Base-by-base conservation (phyloP, 1,140 invertebrate genomes). In the Batillaria attramentaria region DNA sequence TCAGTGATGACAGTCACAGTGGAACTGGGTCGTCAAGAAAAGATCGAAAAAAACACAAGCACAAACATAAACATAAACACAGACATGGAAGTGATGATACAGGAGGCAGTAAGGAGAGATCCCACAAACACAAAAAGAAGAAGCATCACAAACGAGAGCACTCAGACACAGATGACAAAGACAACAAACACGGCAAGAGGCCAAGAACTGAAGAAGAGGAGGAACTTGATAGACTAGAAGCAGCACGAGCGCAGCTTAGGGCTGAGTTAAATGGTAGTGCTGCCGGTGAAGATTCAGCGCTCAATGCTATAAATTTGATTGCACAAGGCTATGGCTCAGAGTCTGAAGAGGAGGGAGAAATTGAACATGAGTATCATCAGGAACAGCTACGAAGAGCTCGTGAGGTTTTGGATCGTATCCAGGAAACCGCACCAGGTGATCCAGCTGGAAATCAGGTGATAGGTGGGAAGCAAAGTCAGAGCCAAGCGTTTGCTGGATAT, bases 1-100 rank as follows among this genome's bases (percentile, higher is more conserved):
- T 66, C 2, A 54, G 6, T 74, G 70, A 70, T 31, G 46, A 65
- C 35, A 54, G 39, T 41, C 54, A 75, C 60, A 75, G 72, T 74
- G 77, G 62, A 77, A 62, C 39, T 4, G 37, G 24, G 60, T 41
- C 70, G 60, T 62, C 43, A 42, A 70, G n/a, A 54, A 76, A 43
- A 42, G 72, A 81, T n/a, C 76, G 79, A 66, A 79, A 81, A 18
- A 81, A 85, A 73, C 83, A 91, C 79, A 90, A 91, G 74, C 85
- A 89, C 33, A 88, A 88, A 54, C 89, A 91, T 80, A 91, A 91
- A 80, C 87, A 88, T 60, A 91, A 90, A 60, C 87, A 90, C 80
- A 86, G 83, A 82, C 84, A 83, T 46, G 85, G 87, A 57, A 88
- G 89, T 74, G 84, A 87, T 80, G 81, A 82, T 50, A 87, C 79